A percentile compares a stretch with the other conserved stretches of the same genome.
These are phyloP conservation scores for Leptinotarsa undecemlineata DNA, from an alignment of 1,140 invertebrate genomes.

Conservation along the genomic window DNA sequence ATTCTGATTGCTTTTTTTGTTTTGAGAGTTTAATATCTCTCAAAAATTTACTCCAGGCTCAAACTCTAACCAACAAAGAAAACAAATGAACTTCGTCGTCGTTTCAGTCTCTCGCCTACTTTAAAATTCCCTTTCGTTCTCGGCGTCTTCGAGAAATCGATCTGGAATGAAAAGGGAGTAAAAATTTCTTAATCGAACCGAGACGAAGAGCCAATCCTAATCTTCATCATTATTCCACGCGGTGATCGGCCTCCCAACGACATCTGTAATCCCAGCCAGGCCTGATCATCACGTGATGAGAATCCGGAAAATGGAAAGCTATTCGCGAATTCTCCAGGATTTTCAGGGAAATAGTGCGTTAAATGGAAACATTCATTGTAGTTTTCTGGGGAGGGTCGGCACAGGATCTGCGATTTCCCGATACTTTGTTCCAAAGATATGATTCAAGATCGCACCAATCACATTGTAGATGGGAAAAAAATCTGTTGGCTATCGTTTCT, in stretches of 20 bases:
- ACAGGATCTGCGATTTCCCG: too few relatives aligned
- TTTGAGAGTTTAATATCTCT: not conserved
- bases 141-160: not conserved
- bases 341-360: not conserved
- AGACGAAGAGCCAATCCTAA: conserved; percentile 14
- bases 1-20: too few relatives aligned
- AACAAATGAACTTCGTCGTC: not conserved
- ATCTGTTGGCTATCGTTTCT: too few relatives aligned
- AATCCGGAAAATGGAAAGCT: not conserved
- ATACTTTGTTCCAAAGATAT: too few relatives aligned
- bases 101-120: not conserved
- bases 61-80: not conserved
- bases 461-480: too few relatives aligned
- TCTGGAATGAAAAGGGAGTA: not conserved
- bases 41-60: not conserved
- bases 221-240: conserved; percentile 16
- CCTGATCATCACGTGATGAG: conserved; percentile 16
- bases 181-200: conserved; percentile 16
- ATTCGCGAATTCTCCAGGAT: not conserved
- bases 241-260: not conserved
- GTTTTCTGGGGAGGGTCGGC: conserved; percentile 1
- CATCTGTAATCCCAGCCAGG: conserved; percentile 12
- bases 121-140: conserved; percentile 1
- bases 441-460: too few relatives aligned
- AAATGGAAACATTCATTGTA: not conserved